Conservation (phyloP, 1,140 invertebrate species). For the Drosophila pandora region DNA sequence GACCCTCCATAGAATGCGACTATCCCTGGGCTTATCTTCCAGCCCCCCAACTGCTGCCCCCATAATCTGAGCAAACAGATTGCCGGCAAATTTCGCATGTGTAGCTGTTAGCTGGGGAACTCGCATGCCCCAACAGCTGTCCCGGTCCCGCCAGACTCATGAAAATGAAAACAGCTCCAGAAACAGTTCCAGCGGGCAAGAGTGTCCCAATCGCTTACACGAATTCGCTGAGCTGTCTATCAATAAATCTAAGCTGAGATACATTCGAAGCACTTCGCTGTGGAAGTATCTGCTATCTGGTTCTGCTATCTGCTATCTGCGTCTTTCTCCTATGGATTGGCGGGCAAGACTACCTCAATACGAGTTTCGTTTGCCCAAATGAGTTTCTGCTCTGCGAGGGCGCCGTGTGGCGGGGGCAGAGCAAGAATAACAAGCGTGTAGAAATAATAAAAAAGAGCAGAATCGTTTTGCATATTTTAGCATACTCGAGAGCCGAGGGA, state of each 20-base stretch:
- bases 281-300: conserved; percentile 1
- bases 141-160: neutral
- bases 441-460: conserved; percentile 28
- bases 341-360: conserved; percentile 79
- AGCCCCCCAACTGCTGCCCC: neutral
- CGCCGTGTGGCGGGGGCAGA: neutral
- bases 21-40: neutral
- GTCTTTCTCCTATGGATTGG: conserved; percentile 31
- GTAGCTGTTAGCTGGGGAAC: conserved; percentile 30
- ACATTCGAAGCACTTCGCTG: conserved; percentile 57
- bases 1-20: neutral
- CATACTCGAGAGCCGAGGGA: conserved; percentile 47
- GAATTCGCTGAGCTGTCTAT: conserved; percentile 64
- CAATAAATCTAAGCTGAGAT: conserved; percentile 70
- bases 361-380: conserved; percentile 77
- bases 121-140: conserved; percentile 56
- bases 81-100: conserved; percentile 34
- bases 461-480: conserved; percentile 81
- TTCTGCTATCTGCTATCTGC: neutral
- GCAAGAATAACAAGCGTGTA: conserved; percentile 38
- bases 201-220: conserved; percentile 67
- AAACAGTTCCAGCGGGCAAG: conserved; percentile 10
- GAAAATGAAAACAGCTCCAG: conserved; percentile 7
- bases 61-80: conserved; percentile 5
- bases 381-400: conserved; percentile 25